Evolutionary conservation across 2,113 vertebrate species (phyloP).

Genomic region (Lophura nycthemera): DNA sequence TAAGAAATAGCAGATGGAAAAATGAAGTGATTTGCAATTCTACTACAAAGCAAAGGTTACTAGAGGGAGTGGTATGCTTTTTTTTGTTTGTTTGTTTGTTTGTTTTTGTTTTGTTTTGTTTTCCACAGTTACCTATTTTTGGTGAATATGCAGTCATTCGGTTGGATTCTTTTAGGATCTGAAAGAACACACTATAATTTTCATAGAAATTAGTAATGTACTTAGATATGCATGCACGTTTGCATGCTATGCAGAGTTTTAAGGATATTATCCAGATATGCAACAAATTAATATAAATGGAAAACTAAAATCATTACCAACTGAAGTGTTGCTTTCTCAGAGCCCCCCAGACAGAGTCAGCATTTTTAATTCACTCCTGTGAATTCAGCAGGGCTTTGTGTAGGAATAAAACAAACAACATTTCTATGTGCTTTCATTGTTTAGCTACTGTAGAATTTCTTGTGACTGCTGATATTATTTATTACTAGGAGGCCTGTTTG

Average conservation of each 20-base stretch:
- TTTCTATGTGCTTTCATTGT: constrained; percentile 48
- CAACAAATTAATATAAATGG: background rate
- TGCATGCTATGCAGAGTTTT: background rate
- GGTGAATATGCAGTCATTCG: background rate
- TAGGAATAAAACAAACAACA: constrained; percentile 22
- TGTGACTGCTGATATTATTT: constrained; percentile 58
- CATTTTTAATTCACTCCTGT: constrained; percentile 10
- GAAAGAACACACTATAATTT: background rate
- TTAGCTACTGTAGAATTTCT: constrained; percentile 42
- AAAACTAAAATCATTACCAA: constrained; percentile 22
- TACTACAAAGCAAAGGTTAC: background rate
- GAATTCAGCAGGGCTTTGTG: background rate
- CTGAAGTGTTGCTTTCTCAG: background rate
- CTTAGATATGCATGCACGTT: background rate
- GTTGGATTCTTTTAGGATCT: background rate
- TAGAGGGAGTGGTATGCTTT: background rate
- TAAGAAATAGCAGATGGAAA: background rate
- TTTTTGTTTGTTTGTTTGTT: background rate
- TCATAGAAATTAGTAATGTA: background rate
- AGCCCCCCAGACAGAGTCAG: background rate
- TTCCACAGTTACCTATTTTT: background rate
- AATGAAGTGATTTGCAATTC: constrained; percentile 2
- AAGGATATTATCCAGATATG: background rate
- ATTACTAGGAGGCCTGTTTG: constrained; percentile 33
- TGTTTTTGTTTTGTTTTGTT: background rate